phyloP scores from a whole-genome alignment of 2,888 invertebrate genomes.

The Cyaniris semiargus region DNA sequence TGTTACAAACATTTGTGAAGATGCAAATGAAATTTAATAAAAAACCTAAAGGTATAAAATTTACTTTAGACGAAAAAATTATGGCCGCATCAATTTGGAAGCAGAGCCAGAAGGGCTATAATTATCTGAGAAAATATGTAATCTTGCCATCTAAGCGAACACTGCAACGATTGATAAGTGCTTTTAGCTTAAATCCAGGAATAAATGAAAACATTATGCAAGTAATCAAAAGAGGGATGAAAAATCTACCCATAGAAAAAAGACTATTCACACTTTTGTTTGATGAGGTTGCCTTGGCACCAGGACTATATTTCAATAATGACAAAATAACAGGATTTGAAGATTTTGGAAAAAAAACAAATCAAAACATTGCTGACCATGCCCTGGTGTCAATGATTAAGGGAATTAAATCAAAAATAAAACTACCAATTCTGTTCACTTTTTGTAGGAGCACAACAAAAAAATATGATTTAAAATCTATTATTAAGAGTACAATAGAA shows the following conservation, averaged over 20 bases:
- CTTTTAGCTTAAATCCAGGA: too few species aligned
- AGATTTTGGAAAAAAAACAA: not conserved
- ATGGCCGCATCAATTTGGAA: too few species aligned
- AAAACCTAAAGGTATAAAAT: too few species aligned
- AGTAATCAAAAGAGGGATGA: too few species aligned
- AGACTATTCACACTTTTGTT: not conserved
- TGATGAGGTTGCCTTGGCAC: not conserved
- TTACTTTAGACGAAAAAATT: not conserved
- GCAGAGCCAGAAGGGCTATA: too few species aligned
- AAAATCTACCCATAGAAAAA: not conserved
- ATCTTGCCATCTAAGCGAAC: too few species aligned
- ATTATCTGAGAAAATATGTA: too few species aligned
- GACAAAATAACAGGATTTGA: not conserved
- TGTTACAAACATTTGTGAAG: too few species aligned
- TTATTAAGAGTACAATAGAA: not conserved
- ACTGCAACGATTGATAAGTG: too few species aligned
- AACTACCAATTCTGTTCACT: conserved; percentile 15
- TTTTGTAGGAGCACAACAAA: conserved; percentile 19
- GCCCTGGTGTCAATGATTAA: conserved; percentile 19
- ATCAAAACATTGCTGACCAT: conserved; percentile 6
- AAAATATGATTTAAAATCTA: conserved; percentile 2
- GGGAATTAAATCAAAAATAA: conserved; percentile 10
- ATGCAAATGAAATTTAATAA: too few species aligned
- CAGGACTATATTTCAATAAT: not conserved
- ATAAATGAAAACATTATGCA: too few species aligned